These are phyloP conservation scores for Drosophila koepferae DNA, from an alignment of 2,888 invertebrate species.

Conservation along the genomic window DNA sequence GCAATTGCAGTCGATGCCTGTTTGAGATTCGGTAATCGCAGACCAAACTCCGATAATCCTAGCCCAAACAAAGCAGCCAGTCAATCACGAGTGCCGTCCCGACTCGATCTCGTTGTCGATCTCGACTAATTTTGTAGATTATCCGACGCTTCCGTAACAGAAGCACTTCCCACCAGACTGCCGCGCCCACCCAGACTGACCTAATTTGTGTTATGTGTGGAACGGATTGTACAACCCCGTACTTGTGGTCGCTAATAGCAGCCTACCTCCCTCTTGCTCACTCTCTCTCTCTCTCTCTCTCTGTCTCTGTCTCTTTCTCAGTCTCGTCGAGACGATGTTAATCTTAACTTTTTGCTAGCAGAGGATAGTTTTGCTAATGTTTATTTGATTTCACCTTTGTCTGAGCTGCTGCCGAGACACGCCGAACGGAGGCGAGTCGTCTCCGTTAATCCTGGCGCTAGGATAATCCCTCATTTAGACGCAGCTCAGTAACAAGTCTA, in stretches of 20 bases:
- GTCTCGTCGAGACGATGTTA: conserved; percentile 65
- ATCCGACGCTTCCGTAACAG: conserved; percentile 71
- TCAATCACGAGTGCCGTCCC: conserved; percentile 53
- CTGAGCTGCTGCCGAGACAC: conserved; percentile 31
- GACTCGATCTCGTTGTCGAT: conserved; percentile 21
- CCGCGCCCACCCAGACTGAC: conserved; percentile 50
- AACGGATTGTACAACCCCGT: conserved; percentile 61
- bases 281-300: not conserved
- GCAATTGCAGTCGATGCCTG: conserved; percentile 47
- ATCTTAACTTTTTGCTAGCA: conserved; percentile 75
- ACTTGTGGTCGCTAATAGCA: conserved; percentile 71
- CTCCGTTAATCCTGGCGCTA: conserved; percentile 73
- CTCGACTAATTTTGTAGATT: conserved; percentile 70
- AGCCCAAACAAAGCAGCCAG: conserved; percentile 20
- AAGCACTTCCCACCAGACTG: conserved; percentile 41
- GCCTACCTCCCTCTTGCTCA: not conserved
- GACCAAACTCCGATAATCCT: conserved; percentile 7
- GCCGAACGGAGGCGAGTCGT: conserved; percentile 14
- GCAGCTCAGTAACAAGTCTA: conserved; percentile 78
- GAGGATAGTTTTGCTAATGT: conserved; percentile 72
- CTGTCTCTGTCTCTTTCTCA: not conserved
- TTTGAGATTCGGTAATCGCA: conserved; percentile 42
- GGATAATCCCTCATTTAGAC: conserved; percentile 79
- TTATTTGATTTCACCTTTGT: conserved; percentile 76
- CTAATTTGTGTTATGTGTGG: conserved; percentile 59